Evolutionary conservation across 2,113 vertebrate genomes (phyloP).

Genomic region (Oxygymnocypris stewartii): DNA sequence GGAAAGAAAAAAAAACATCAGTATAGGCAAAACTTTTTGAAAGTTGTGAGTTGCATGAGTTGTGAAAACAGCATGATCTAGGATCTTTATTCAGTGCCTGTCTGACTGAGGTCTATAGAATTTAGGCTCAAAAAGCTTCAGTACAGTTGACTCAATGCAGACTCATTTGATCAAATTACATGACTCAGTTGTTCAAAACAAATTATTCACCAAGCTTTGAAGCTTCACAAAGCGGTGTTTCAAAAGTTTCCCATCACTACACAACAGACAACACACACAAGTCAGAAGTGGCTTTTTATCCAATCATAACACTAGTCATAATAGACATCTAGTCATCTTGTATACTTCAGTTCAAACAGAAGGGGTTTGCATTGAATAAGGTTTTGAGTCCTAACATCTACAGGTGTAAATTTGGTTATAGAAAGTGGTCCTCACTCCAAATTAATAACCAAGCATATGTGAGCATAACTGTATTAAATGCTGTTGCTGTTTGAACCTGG

Average conservation of each 20-base stretch:
- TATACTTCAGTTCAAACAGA: background rate
- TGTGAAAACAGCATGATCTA: too few species aligned
- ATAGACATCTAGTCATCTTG: background rate
- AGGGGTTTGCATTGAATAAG: background rate
- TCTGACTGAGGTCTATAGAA: too few species aligned
- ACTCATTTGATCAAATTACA: background rate
- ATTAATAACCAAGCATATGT: background rate
- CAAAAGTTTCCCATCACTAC: background rate
- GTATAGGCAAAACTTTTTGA: too few species aligned
- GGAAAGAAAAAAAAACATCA: too few species aligned
- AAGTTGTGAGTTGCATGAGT: too few species aligned
- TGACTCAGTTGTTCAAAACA: background rate
- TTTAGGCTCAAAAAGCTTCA: background rate
- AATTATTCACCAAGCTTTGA: background rate
- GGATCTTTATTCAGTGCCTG: too few species aligned
- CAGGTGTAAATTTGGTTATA: background rate
- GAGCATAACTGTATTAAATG: background rate
- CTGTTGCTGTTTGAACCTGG: background rate
- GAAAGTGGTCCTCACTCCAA: background rate
- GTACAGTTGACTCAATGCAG: background rate
- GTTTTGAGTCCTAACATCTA: background rate
- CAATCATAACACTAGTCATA: background rate
- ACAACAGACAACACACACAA: background rate
- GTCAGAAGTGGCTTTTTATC: background rate
- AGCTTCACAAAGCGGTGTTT: background rate